Conservation (phyloP, 2,888 invertebrate genomes). For the Nemoura dubitans region DNA sequence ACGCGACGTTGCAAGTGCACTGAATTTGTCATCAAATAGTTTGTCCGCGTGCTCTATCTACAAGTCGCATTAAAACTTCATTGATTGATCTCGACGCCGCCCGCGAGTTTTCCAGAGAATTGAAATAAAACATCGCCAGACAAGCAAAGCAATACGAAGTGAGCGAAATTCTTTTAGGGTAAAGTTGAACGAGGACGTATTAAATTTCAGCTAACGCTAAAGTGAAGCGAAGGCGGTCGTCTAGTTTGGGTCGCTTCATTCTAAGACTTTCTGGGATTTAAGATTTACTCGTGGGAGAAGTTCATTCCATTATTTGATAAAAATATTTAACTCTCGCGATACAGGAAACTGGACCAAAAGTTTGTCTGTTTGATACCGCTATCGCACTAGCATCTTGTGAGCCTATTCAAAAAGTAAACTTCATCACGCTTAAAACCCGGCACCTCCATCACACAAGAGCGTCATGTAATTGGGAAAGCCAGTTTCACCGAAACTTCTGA, state of each 20-base stretch:
- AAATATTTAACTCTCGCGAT: not conserved
- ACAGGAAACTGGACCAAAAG: not conserved
- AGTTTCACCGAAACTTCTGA: too few relatives aligned
- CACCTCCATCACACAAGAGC: too few relatives aligned
- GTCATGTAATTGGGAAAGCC: too few relatives aligned
- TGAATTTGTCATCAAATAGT: not conserved
- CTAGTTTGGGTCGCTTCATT: not conserved
- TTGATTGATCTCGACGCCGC: not conserved
- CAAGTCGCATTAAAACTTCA: not conserved
- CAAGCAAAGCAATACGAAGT: not conserved
- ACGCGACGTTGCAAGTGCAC: too few relatives aligned
- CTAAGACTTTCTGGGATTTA: not conserved
- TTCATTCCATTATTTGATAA: not conserved
- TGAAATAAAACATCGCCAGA: not conserved
- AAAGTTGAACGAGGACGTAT: not conserved
- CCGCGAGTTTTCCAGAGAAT: not conserved
- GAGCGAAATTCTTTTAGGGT: not conserved
- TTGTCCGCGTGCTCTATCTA: not conserved
- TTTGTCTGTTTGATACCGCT: not conserved
- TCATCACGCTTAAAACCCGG: too few relatives aligned
- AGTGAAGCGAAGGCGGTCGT: not conserved
- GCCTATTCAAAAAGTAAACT: not conserved
- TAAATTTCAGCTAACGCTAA: not conserved
- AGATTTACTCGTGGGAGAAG: not conserved
- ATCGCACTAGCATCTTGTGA: not conserved